Percentiles rank a stretch among this genome's conserved stretches.
phyloP scores from a whole-genome alignment of 2,888 invertebrate species.

The Coelogynopora nodosa region DNA sequence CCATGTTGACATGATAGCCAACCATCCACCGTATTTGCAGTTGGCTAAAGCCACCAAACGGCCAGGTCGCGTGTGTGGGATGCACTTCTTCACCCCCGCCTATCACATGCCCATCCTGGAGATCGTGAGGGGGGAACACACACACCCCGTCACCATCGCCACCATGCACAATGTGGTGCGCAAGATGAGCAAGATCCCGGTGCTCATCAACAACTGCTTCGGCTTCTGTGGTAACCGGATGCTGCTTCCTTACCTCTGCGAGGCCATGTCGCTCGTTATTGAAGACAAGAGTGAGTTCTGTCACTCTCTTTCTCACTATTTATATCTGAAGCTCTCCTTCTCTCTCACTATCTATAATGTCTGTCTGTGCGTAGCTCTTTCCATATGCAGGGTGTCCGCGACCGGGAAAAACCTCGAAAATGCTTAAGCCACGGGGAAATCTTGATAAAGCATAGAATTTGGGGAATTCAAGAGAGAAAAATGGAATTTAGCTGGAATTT shows the following conservation, averaged over 20 bases:
- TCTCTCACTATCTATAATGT: no score
- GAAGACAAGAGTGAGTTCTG: neutral
- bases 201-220: conserved; percentile 55
- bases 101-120: conserved; percentile 59
- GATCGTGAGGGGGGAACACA: conserved; percentile 57
- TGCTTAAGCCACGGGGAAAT: no score
- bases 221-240: conserved; percentile 58
- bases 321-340: no score
- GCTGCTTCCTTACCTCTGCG: conserved; percentile 45
- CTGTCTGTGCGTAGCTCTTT: no score
- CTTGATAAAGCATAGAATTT: no score
- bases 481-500: no score
- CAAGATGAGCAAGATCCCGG: conserved; percentile 59
- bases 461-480: no score
- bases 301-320: no score
- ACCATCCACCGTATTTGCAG: conserved; percentile 49
- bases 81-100: conserved; percentile 62
- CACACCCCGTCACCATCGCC: conserved; percentile 59
- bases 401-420: no score
- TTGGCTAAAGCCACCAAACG: conserved; percentile 57
- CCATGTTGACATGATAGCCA: no score
- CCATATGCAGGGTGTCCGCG: no score
- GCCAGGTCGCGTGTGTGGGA: conserved; percentile 58
- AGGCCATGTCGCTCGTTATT: neutral
- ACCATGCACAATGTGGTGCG: conserved; percentile 59